Percentiles rank a stretch among this genome's conserved stretches.
Conservation (phyloP, 2,888 invertebrate genomes). For the Perithous albicinctus region DNA sequence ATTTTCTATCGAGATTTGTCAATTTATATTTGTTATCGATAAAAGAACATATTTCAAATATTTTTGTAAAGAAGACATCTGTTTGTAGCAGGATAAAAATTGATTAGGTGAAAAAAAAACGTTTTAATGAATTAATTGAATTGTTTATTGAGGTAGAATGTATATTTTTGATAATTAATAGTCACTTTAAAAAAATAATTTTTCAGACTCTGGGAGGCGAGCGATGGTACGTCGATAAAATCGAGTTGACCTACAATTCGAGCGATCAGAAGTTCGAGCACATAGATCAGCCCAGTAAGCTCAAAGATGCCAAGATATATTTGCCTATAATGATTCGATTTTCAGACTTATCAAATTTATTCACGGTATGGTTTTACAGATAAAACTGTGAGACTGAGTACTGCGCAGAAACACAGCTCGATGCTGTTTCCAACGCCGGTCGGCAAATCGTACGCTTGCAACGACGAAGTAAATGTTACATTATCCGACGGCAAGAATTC, state of each 20-base stretch:
- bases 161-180: neutral
- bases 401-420: conserved; percentile 86
- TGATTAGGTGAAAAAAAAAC: too few species aligned
- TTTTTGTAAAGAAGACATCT: too few species aligned
- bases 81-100: too few species aligned
- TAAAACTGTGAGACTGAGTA: conserved; percentile 86
- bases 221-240: conserved; percentile 93
- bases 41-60: too few species aligned
- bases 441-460: conserved; percentile 93
- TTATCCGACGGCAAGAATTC: conserved; percentile 85
- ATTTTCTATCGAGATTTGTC: too few species aligned
- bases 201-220: conserved; percentile 95
- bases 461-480: conserved; percentile 88
- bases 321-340: neutral
- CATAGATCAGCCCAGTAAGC: conserved; percentile 85
- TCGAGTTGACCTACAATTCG: conserved; percentile 91
- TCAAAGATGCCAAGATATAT: neutral
- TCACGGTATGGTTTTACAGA: conserved; percentile 71
- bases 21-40: too few species aligned
- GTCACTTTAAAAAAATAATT: neutral
- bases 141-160: too few species aligned
- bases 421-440: conserved; percentile 94
- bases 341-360: conserved; percentile 2
- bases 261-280: conserved; percentile 85
- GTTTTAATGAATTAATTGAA: too few species aligned